phyloP scores from a whole-genome alignment of 2,888 invertebrate species.

The Tenthredo distinguenda region DNA sequence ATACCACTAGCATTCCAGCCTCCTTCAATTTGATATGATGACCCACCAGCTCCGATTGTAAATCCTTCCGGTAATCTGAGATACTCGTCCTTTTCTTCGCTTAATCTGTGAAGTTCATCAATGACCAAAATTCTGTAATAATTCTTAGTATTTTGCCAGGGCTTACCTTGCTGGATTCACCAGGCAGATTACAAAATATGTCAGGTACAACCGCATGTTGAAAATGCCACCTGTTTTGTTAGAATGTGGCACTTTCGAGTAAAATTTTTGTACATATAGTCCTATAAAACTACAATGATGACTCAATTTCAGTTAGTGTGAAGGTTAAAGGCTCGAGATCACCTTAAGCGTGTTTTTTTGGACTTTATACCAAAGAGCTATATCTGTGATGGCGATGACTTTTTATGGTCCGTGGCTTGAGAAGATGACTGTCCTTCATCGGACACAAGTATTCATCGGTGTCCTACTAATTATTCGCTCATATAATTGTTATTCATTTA shows the following conservation, averaged over 20 bases:
- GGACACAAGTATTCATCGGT: no score
- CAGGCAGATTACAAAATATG: not conserved
- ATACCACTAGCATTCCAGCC: not conserved
- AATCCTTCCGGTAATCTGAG: not conserved
- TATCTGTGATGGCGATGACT: no score
- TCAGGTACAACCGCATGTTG: not conserved
- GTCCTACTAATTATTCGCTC: no score
- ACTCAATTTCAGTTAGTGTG: no score
- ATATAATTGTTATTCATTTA: no score
- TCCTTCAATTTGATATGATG: not conserved
- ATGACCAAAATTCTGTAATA: not conserved
- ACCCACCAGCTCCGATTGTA: not conserved
- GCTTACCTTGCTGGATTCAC: not conserved
- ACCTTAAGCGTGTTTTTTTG: not conserved
- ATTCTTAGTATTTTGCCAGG: not conserved
- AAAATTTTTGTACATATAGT: no score
- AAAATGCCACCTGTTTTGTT: not conserved
- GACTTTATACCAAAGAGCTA: no score
- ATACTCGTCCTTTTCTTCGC: not conserved
- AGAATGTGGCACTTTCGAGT: no score
- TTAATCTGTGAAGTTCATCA: not conserved
- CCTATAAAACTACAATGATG: no score
- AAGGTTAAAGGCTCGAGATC: no score
- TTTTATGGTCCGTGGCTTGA: no score
- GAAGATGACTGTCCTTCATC: no score